phyloP scores from a whole-genome alignment of 2,113 vertebrate genomes.

The Toxostoma redivivum region DNA sequence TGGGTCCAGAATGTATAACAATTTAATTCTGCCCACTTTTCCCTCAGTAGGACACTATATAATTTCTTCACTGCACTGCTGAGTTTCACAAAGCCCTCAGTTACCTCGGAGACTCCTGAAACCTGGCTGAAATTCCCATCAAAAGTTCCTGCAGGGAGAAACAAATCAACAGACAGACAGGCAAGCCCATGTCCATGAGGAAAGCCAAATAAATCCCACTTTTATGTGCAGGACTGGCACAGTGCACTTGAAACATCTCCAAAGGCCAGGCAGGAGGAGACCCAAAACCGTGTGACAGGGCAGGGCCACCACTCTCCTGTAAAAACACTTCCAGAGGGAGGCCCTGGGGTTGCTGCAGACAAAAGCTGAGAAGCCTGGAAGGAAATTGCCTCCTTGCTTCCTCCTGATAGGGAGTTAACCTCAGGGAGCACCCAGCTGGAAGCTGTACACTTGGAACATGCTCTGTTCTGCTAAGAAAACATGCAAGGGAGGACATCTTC shows the following conservation, averaged over 20 bases:
- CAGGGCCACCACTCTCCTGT: not conserved
- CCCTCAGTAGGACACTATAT: not conserved
- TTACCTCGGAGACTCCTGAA: not conserved
- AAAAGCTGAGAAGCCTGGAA: not conserved
- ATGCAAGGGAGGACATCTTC: not conserved
- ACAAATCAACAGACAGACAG: not conserved
- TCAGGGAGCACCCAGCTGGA: not conserved
- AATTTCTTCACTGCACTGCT: not conserved
- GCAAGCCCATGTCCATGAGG: not conserved
- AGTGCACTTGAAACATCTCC: not conserved
- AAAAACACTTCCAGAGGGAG: not conserved
- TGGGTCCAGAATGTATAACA: not conserved
- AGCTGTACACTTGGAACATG: fast-evolving
- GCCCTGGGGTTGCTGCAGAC: not conserved
- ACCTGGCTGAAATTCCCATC: not conserved
- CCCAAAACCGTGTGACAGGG: fast-evolving
- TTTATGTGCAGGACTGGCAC: not conserved
- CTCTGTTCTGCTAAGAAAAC: not conserved
- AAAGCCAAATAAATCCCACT: not conserved
- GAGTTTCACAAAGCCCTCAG: not conserved
- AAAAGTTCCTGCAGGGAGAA: not conserved
- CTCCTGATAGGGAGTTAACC: not conserved
- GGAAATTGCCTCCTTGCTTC: not conserved
- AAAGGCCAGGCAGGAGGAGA: not conserved
- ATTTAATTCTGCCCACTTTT: not conserved